Evolutionary conservation across 1,140 invertebrate genomes (phyloP).

Genomic region (Chrysopa pallens): DNA sequence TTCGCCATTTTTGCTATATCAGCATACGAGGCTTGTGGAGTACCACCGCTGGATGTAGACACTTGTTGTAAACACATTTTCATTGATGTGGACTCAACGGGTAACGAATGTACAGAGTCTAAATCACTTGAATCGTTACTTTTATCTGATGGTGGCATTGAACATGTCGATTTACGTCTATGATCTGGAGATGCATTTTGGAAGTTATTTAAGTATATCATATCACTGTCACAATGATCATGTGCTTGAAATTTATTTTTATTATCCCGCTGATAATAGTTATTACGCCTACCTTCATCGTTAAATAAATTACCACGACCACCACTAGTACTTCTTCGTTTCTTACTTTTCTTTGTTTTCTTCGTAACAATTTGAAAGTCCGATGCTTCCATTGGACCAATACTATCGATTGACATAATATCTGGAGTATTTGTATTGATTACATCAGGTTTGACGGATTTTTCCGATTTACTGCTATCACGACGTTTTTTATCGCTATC

Average conservation of each 20-base stretch:
- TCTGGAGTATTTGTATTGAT: conserved; percentile 16
- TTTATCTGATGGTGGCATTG: conserved; percentile 48
- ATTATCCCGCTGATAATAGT: conserved; percentile 4
- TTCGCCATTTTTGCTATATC: conserved; percentile 46
- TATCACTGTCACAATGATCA: conserved; percentile 3
- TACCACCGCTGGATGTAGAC: conserved; percentile 25
- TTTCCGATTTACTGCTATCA: neutral
- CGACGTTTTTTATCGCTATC: neutral
- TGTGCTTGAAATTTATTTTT: conserved; percentile 9
- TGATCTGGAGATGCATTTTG: conserved; percentile 13
- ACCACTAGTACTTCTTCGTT: conserved; percentile 27
- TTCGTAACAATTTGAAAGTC: conserved; percentile 57
- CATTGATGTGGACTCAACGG: conserved; percentile 27
- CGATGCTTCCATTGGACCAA: conserved; percentile 20
- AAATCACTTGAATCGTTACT: conserved; percentile 54
- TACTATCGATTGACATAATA: conserved; percentile 9
- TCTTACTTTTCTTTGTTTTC: conserved; percentile 50
- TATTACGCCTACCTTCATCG: conserved; percentile 4
- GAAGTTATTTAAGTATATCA: conserved; percentile 7
- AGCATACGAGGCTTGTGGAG: conserved; percentile 51
- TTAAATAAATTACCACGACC: conserved; percentile 9
- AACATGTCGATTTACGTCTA: conserved; percentile 32
- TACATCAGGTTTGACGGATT: conserved; percentile 5
- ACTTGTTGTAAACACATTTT: conserved; percentile 6
- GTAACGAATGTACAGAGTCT: conserved; percentile 54